Base-by-base conservation (phyloP, 2,113 vertebrate species). In the Amphiprion ocellaris region DNA sequence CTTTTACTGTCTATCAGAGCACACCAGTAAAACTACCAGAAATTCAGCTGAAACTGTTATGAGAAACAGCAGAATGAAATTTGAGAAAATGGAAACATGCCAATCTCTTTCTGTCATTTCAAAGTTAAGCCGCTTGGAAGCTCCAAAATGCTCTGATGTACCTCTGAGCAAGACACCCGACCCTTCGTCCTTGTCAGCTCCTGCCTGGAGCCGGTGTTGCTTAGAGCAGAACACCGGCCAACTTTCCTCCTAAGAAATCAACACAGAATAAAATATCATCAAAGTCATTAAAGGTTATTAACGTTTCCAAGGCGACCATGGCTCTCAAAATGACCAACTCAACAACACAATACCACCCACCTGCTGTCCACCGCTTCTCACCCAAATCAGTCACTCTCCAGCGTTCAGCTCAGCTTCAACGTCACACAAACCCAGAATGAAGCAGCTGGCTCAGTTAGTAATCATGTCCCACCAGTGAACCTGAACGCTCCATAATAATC, bases 291-390 rank as follows among this genome's bases (percentile, higher is more conserved):
- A 0, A 61, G 14, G 39, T 37, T 44, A 61, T 79, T 47, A 52
- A 46, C 0, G 59, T 75, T 78, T 71, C 55, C 69, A 82, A 69
- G 70, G 79, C 39, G 41, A 82, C 64, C 21, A 2, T 19, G 39
- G 73, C 77, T 56, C 52, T 44, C 14, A 55, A 75, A 81, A 54
- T 58, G 50, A 65, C 68, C 56, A 54, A 0, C 11, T 41, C 12
- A 24, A 8, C 46, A 23, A 37, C 67, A 46, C 49, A 21, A 26
- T 30, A 60, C 28, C 74, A 47, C 70, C 71, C 59, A 44, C 83
- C 21, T 41, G 19, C 46, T 28, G 16, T 53, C 39, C 23, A 7
- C 56, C 0, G 0, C 62, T 21, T 74, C 66, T 56, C 61, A 54
- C 69, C 19, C 47, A 24, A 28, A 60, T 67, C 54, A 46, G 49